Conservation (phyloP, 2,113 vertebrate species). For the Carlito syrichta region DNA sequence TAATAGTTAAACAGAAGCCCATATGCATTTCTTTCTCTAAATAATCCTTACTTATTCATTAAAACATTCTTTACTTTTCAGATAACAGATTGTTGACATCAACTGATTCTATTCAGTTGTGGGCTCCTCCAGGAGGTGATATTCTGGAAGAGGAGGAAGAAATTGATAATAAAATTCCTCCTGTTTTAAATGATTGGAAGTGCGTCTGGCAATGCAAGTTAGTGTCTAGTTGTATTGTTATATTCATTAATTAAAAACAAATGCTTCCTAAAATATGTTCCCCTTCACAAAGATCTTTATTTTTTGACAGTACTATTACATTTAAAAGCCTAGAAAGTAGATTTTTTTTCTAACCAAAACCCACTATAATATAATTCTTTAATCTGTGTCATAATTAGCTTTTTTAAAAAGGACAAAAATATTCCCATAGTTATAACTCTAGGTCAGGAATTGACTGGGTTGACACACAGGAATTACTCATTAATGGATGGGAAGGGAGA, state of each 20-base stretch:
- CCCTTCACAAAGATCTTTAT: background rate
- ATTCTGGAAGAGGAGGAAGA: constrained; percentile 92
- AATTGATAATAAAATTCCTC: constrained; percentile 88
- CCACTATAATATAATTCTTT: background rate
- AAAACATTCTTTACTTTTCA: constrained; percentile 77
- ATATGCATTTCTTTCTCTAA: constrained; percentile 4
- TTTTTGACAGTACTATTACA: background rate
- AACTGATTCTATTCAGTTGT: constrained; percentile 94
- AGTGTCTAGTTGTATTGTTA: constrained; percentile 64
- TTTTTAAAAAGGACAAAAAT: background rate
- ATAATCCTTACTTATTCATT: constrained; percentile 50
- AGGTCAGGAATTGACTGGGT: background rate
- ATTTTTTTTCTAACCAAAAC: background rate
- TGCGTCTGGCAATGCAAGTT: constrained; percentile 99
- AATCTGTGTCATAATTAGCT: constrained; percentile 1
- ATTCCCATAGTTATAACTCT: background rate
- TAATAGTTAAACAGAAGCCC: background rate
- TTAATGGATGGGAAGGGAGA: background rate
- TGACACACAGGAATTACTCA: background rate
- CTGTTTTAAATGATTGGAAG: constrained; percentile 95
- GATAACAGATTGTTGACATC: constrained; percentile 96
- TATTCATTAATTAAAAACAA: constrained; percentile 10
- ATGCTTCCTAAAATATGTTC: constrained; percentile 3
- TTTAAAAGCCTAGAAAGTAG: background rate
- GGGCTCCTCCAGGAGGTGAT: constrained; percentile 92